Percentiles rank a stretch among this genome's conserved stretches.
Conservation (phyloP, 2,888 invertebrate species). For the Bellardia pandia region DNA sequence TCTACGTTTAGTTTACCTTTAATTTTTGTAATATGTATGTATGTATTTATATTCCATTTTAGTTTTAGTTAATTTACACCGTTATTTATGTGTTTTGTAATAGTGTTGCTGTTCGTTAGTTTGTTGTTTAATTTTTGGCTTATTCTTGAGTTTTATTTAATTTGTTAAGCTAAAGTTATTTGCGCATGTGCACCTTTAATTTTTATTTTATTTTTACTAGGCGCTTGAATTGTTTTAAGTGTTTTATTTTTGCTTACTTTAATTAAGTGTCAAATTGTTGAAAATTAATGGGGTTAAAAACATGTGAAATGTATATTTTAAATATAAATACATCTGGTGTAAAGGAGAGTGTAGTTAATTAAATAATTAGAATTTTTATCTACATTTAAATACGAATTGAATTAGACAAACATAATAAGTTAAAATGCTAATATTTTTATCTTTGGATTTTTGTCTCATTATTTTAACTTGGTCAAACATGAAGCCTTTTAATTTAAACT, state of each 20-base stretch:
- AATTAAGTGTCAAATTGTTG: constrained; percentile 68
- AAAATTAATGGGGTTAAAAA: constrained; percentile 28
- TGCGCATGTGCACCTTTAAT: constrained; percentile 45
- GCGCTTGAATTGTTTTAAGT: background rate
- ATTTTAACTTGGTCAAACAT: too few relatives aligned
- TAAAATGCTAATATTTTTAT: too few relatives aligned
- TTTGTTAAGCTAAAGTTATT: constrained; percentile 48
- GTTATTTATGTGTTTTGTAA: background rate
- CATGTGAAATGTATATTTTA: constrained; percentile 17
- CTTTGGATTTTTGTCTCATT: too few relatives aligned
- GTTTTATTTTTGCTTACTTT: constrained; percentile 22
- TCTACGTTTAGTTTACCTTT: background rate
- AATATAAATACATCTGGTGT: background rate
- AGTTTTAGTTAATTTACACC: constrained; percentile 32
- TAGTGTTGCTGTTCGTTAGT: background rate
- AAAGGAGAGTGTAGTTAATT: background rate
- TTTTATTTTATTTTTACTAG: background rate
- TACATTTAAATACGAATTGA: too few relatives aligned
- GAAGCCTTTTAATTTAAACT: too few relatives aligned
- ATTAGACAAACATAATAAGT: too few relatives aligned
- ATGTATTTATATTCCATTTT: background rate
- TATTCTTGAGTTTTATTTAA: constrained; percentile 44
- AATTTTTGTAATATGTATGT: too few relatives aligned
- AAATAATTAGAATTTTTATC: too few relatives aligned
- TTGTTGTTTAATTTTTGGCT: constrained; percentile 25